Conservation (phyloP, 2,797 vertebrate species). For the Lacerta agilis region DNA sequence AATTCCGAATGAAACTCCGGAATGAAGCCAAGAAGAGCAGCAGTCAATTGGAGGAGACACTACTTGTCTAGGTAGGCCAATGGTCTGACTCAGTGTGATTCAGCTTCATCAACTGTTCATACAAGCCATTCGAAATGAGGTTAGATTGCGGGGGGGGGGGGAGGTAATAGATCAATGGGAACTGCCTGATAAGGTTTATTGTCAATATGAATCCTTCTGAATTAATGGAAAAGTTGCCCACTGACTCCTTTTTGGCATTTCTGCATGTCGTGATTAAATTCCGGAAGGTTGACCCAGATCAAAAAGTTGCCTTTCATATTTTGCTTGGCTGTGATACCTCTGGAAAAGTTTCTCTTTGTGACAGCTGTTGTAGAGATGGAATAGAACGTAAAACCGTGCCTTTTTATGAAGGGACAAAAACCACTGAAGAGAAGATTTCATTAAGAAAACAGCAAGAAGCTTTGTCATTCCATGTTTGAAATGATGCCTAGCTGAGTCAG, state of each 20-base stretch:
- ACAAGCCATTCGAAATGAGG: constrained; percentile 12
- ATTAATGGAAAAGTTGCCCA: constrained; percentile 40
- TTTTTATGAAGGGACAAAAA: constrained; percentile 41
- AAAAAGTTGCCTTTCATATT: constrained; percentile 52
- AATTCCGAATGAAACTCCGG: background rate
- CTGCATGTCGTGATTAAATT: constrained; percentile 35
- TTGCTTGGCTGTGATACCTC: constrained; percentile 40
- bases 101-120: constrained; percentile 33
- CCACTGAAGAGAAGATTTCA: constrained; percentile 59
- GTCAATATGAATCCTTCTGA: constrained; percentile 49
- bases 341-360: constrained; percentile 42
- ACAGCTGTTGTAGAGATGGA: constrained; percentile 44
- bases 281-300: constrained; percentile 47
- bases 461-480: constrained; percentile 70
- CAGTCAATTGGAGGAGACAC: background rate
- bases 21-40: background rate
- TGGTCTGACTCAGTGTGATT: background rate
- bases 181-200: constrained; percentile 57
- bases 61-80: background rate
- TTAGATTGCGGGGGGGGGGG: constrained; percentile 7
- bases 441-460: constrained; percentile 66
- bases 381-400: constrained; percentile 24
- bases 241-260: constrained; percentile 40
- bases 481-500: constrained; percentile 62
- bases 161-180: constrained; percentile 43